A percentile compares a stretch with the other conserved stretches of the same genome.
Evolutionary conservation across 2,113 vertebrate species (phyloP).

Genomic region (Brachirus orientalis): DNA sequence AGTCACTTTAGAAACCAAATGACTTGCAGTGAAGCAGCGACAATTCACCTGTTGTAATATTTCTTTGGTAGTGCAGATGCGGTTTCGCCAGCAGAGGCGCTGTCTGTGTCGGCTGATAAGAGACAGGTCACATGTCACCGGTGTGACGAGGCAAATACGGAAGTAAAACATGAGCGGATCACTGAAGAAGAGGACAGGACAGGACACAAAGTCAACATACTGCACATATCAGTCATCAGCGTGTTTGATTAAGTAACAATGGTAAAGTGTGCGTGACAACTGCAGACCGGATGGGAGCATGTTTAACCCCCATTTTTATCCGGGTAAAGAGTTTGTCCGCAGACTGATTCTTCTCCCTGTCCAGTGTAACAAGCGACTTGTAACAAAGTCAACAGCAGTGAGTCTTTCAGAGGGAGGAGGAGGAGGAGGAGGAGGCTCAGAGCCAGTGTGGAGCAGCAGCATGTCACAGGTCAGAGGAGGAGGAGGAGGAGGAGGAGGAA

Average conservation of each 20-base stretch:
- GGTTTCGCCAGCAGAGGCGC: conserved; percentile 74
- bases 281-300: conserved; percentile 10
- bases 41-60: too few relatives aligned
- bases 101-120: conserved; percentile 1
- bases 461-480: conserved; percentile 11
- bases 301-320: conserved; percentile 4
- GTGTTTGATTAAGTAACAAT: not conserved
- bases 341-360: conserved; percentile 11
- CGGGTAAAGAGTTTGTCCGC: conserved; percentile 6
- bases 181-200: not conserved
- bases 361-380: conserved; percentile 21
- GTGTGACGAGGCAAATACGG: conserved; percentile 42
- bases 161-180: conserved; percentile 24
- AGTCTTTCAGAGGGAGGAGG: not conserved
- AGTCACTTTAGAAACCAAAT: too few relatives aligned
- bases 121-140: conserved; percentile 48
- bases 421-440: not conserved
- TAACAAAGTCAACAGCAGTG: conserved; percentile 43
- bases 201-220: too few relatives aligned
- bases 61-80: too few relatives aligned
- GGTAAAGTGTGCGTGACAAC: not conserved
- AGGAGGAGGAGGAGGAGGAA: not conserved
- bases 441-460: too few relatives aligned
- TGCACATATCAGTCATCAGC: not conserved
- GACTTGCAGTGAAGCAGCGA: too few relatives aligned